Conservation (phyloP, 2,797 vertebrate genomes). For the Gymnoscopelus braueri region DNA sequence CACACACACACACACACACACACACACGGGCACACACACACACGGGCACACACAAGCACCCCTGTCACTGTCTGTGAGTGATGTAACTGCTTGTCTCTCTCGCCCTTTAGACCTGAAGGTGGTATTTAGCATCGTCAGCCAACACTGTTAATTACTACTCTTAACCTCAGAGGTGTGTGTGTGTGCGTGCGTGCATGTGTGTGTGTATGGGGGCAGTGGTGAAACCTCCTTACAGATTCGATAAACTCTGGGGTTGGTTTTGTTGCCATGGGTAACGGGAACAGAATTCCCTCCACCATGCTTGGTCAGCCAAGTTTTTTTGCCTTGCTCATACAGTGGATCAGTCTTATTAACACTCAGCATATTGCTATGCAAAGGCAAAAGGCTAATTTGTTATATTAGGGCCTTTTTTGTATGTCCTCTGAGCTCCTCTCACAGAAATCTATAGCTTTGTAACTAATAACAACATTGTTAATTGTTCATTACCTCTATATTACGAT, state of each 20-base stretch:
- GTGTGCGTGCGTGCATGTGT: background rate
- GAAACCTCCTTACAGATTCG: conserved; percentile 19
- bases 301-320: conserved; percentile 18
- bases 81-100: conserved; percentile 2
- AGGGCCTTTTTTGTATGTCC: too few relatives aligned
- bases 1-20: too few relatives aligned
- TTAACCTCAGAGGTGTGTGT: background rate
- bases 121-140: background rate
- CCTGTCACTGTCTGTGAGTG: background rate
- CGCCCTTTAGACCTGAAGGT: background rate
- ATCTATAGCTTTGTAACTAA: background rate
- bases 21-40: too few relatives aligned
- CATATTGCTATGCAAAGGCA: too few relatives aligned
- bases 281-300: conserved; percentile 6
- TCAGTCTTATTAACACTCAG: too few relatives aligned
- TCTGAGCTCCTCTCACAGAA: too few relatives aligned
- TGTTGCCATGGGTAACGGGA: conserved; percentile 49
- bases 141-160: background rate
- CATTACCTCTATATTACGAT: background rate
- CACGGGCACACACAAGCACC: background rate
- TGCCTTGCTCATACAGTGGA: too few relatives aligned
- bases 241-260: conserved; percentile 35
- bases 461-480: background rate
- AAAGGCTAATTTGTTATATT: too few relatives aligned
- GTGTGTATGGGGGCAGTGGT: background rate